Base-by-base conservation (phyloP, 1,140 invertebrate genomes). In the Drosophila burlai region DNA sequence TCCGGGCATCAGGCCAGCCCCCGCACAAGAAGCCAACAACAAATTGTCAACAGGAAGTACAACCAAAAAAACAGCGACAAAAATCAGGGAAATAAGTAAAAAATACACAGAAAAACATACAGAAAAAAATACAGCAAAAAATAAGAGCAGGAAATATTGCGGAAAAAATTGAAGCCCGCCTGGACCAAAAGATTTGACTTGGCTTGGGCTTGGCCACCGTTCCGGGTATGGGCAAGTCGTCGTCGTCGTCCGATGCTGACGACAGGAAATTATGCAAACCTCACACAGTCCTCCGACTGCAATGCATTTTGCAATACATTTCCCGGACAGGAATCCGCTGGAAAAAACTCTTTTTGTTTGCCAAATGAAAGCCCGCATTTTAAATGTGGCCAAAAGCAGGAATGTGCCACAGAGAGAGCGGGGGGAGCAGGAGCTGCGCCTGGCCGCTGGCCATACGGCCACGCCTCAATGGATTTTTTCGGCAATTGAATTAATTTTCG, bases 181-280 rank as follows among this genome's bases (percentile, higher is more conserved):
- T 49, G 74, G 59, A 57, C 50, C 57, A 74, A 74, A 79, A 60
- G 62, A 73, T 71, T 78, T 68, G 75, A 68, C 75, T 78, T 78
- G 74, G 61, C 26, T 63, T 55, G 34, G 34, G 62, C 64, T 24
- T 36, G 40, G 18, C 18, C 43, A 46, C 10, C 4, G 43, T 4
- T 21, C 10, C n/a, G 43, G 4, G 43, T 8, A 24, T 40, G 65
- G 65, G 66, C 49, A 66, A 60, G 71, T 60, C 68, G 54, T 24
- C 24, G 24, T 24, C 24, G 24, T 76, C 63, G 64, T 71, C 71
- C 71, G 46, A 59, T 90, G 74, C 61, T 90, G 89, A 83, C 91
- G 83, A 91, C 91, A 92, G 91, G 91, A 92, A 92, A 92, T 92
- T 92, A 92, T 92, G 91, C 87, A 92, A 92, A 92, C 91, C 87